A percentile compares a stretch with the other conserved stretches of the same genome.
phyloP scores from a whole-genome alignment of 2,888 invertebrate species.

The Syrista parreyssii region DNA sequence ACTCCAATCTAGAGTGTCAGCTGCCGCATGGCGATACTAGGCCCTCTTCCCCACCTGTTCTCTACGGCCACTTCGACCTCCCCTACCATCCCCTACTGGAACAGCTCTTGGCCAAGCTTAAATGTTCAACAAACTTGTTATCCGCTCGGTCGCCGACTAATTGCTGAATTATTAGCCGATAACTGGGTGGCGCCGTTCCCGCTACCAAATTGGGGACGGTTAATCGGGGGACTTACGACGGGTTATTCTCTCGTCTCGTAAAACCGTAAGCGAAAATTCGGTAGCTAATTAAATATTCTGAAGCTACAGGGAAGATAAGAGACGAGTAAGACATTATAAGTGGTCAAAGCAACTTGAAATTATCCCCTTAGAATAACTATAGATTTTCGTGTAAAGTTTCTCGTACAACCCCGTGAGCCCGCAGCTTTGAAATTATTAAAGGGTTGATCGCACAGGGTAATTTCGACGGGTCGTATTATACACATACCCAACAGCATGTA shows the following conservation, averaged over 20 bases:
- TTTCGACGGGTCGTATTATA: background rate
- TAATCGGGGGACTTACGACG: background rate
- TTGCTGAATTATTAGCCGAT: slow-evolving; percentile 38
- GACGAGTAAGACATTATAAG: background rate
- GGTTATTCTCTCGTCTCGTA: background rate
- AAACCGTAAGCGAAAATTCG: background rate
- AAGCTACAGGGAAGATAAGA: background rate
- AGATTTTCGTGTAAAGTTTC: background rate
- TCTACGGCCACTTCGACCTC: slow-evolving; percentile 3
- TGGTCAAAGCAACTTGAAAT: background rate
- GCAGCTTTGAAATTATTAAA: background rate
- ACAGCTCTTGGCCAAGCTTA: background rate
- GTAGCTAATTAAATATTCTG: background rate
- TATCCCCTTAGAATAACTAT: background rate
- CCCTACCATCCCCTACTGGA: background rate
- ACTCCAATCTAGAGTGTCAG: slow-evolving; percentile 40
- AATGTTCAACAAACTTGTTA: slow-evolving; percentile 34
- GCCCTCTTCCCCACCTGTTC: slow-evolving; percentile 14
- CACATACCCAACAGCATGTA: background rate
- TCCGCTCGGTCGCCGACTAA: slow-evolving; percentile 34
- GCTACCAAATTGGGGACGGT: background rate
- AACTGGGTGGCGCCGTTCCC: slow-evolving; percentile 20
- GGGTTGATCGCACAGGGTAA: too few relatives aligned
- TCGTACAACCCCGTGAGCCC: background rate
- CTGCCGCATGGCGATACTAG: slow-evolving; percentile 34